A percentile compares a stretch with the other conserved stretches of the same genome.
phyloP scores from a whole-genome alignment of 2,888 invertebrate species.

The Drosophila nr. medialis region DNA sequence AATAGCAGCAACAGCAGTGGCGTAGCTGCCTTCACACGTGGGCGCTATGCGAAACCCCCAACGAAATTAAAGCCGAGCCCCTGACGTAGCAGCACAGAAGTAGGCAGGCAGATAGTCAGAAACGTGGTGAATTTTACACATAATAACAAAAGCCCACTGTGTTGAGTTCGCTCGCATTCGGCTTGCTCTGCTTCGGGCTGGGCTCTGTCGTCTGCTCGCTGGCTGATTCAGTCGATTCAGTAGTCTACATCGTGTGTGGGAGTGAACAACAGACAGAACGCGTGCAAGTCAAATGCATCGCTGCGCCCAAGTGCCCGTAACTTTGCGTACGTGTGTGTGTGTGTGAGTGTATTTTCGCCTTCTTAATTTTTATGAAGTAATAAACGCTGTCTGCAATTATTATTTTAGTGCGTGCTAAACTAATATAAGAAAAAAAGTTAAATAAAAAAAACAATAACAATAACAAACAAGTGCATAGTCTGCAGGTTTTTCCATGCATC shows the following conservation, averaged over 20 bases:
- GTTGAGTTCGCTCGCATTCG: conserved; percentile 49
- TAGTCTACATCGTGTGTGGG: conserved; percentile 65
- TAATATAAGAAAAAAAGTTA: conserved; percentile 7
- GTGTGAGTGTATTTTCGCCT: conserved; percentile 51
- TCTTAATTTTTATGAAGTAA: conserved; percentile 75
- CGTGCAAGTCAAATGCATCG: conserved; percentile 31
- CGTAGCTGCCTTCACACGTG: conserved; percentile 53
- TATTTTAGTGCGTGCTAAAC: conserved; percentile 49
- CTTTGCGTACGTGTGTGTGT: conserved; percentile 49
- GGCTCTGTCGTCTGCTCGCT: conserved; percentile 22
- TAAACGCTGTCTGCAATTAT: conserved; percentile 68
- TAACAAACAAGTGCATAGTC: conserved; percentile 39
- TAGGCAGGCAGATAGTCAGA: conserved; percentile 24
- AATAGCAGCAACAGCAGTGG: conserved; percentile 58
- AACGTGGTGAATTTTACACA: conserved; percentile 46
- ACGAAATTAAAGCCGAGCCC: conserved; percentile 39
- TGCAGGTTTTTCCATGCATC: conserved; percentile 26
- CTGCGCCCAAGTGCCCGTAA: conserved; percentile 43
- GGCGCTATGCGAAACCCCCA: conserved; percentile 44
- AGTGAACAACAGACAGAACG: conserved; percentile 47
- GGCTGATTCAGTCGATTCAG: conserved; percentile 50
- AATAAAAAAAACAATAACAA: conserved; percentile 30
- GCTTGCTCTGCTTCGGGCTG: conserved; percentile 29
- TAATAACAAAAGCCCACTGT: conserved; percentile 44
- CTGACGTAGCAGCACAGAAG: conserved; percentile 48